Conservation (phyloP, 2,888 invertebrate species). For the Andricus curvator region DNA sequence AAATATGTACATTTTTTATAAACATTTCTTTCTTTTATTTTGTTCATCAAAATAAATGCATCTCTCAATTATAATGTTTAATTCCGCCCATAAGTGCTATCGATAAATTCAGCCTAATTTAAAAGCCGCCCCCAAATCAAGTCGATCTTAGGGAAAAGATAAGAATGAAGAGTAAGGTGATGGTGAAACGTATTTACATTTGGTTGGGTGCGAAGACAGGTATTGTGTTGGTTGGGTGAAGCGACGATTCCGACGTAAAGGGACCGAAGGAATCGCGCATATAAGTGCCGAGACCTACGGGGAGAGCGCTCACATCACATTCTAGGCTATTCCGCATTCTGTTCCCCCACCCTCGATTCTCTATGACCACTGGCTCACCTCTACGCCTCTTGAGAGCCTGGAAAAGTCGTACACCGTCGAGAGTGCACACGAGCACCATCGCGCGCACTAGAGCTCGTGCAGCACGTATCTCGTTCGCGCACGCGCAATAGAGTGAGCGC, state of each 20-base stretch:
- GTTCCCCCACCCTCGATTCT: constrained; percentile 73
- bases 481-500: constrained; percentile 45
- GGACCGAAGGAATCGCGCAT: constrained; percentile 50
- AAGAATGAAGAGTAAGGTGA: neutral
- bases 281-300: constrained; percentile 53
- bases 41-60: neutral
- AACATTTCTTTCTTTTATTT: neutral
- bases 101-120: neutral
- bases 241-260: constrained; percentile 46
- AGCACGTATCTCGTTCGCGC: constrained; percentile 38
- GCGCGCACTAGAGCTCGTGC: neutral
- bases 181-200: neutral
- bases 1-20: neutral
- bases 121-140: neutral
- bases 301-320: constrained; percentile 76
- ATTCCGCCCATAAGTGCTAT: neutral
- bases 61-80: neutral
- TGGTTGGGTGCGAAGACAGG: constrained; percentile 33
- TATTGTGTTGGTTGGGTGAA: constrained; percentile 49
- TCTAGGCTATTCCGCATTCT: constrained; percentile 79
- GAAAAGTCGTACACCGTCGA: constrained; percentile 68
- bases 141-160: neutral
- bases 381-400: constrained; percentile 66
- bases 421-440: constrained; percentile 42
- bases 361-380: constrained; percentile 72